Evolutionary conservation across 2,888 invertebrate species (phyloP).

Genomic region (Drosophila ezoana): DNA sequence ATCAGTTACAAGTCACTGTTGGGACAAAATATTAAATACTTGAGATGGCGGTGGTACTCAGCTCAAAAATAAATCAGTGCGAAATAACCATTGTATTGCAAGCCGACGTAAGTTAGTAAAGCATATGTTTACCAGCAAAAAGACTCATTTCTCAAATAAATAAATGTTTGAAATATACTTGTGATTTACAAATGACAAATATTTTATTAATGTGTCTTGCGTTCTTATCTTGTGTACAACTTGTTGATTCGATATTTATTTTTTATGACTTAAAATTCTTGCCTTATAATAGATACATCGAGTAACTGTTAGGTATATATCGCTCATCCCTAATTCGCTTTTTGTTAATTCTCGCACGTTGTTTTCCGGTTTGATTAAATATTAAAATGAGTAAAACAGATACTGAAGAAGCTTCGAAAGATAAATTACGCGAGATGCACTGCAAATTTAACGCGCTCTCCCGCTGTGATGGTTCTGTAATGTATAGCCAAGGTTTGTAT

Average conservation of each 20-base stretch:
- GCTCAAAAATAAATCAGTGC: too few species aligned
- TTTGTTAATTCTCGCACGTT: constrained; percentile 57
- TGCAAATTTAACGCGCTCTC: constrained; percentile 90
- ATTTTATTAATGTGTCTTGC: neutral
- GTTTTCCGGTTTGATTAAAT: constrained; percentile 11
- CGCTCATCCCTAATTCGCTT: constrained; percentile 29
- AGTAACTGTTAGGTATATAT: constrained; percentile 14
- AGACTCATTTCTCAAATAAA: neutral
- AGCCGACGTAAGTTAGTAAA: neutral
- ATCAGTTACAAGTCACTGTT: constrained; percentile 22
- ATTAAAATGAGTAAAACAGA: constrained; percentile 43
- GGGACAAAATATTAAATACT: constrained; percentile 4
- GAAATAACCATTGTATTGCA: neutral
- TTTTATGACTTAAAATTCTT: neutral
- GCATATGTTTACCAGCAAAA: neutral
- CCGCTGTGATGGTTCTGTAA: constrained; percentile 91
- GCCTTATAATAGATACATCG: neutral
- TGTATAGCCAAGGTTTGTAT: constrained; percentile 90
- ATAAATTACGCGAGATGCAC: constrained; percentile 86
- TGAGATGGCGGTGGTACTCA: neutral
- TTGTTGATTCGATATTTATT: constrained; percentile 29
- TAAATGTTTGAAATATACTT: neutral
- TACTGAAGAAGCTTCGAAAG: constrained; percentile 19
- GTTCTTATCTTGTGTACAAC: neutral
- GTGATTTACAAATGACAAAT: neutral